A percentile compares a stretch with the other conserved stretches of the same genome.
Evolutionary conservation across 1,140 invertebrate species (phyloP).

Genomic region (Polyergus mexicanus): DNA sequence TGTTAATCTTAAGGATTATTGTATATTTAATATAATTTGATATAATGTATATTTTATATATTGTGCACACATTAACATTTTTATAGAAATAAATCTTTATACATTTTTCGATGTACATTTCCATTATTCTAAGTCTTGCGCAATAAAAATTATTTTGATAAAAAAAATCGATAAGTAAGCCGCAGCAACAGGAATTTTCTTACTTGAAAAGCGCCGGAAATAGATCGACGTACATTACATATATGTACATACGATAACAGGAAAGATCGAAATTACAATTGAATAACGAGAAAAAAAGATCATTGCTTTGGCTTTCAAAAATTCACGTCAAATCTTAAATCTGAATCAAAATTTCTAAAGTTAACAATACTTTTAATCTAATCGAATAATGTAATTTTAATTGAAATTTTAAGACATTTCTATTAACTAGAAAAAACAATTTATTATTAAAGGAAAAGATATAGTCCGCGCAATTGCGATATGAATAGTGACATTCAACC

Average conservation of each 20-base stretch:
- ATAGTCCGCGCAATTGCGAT: constrained; percentile 30
- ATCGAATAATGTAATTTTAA: constrained; percentile 9
- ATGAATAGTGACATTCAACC: constrained; percentile 62
- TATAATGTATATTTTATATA: constrained; percentile 46
- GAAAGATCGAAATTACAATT: constrained; percentile 43
- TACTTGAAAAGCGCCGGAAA: neutral
- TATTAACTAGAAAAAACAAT: constrained; percentile 9
- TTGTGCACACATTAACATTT: constrained; percentile 63
- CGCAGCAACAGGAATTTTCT: too few relatives aligned
- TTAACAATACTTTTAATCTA: neutral
- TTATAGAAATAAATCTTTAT: constrained; percentile 66
- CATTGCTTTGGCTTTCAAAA: constrained; percentile 50
- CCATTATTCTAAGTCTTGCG: neutral
- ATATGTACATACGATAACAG: neutral
- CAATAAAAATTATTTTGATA: neutral
- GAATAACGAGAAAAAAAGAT: constrained; percentile 43
- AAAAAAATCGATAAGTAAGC: neutral
- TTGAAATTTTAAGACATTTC: neutral
- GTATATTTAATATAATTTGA: constrained; percentile 52
- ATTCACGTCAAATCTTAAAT: constrained; percentile 41
- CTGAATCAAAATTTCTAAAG: constrained; percentile 51
- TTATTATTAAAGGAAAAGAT: neutral
- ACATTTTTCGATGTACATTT: neutral
- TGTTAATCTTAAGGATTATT: constrained; percentile 41
- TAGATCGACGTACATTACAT: neutral